A percentile compares a stretch with the other conserved stretches of the same genome.
Evolutionary conservation across 2,113 vertebrate genomes (phyloP).

Genomic region (Eclectus roratus): DNA sequence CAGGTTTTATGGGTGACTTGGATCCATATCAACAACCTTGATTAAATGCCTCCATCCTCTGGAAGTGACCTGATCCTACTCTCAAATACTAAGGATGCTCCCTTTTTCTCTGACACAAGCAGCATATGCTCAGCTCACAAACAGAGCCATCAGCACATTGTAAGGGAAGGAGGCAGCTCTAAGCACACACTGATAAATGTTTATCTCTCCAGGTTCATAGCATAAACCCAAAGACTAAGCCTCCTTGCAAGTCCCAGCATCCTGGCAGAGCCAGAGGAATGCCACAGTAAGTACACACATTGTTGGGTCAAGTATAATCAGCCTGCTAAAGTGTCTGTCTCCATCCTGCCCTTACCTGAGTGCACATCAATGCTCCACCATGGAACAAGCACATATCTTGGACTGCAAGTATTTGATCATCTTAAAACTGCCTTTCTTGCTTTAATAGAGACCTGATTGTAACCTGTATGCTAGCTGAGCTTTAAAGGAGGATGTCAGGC

Average conservation of each 20-base stretch:
- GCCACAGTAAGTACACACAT: constrained; percentile 59
- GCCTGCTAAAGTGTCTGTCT: neutral
- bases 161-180: neutral
- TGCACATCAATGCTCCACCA: neutral
- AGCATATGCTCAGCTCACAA: neutral
- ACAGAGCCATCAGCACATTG: neutral
- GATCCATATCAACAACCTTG: neutral
- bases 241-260: constrained; percentile 13
- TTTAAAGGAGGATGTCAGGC: neutral
- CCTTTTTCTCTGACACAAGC: neutral
- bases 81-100: neutral
- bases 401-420: neutral
- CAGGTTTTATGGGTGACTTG: neutral
- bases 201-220: constrained; percentile 45
- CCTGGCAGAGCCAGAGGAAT: constrained; percentile 47
- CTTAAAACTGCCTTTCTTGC: neutral
- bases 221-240: neutral
- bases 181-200: neutral
- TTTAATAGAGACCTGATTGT: neutral
- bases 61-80: neutral
- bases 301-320: neutral
- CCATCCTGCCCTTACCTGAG: neutral
- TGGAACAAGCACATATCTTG: neutral
- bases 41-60: neutral
- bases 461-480: neutral